Base-by-base conservation (phyloP, 1,140 invertebrate genomes). In the Drepana arcuata region DNA sequence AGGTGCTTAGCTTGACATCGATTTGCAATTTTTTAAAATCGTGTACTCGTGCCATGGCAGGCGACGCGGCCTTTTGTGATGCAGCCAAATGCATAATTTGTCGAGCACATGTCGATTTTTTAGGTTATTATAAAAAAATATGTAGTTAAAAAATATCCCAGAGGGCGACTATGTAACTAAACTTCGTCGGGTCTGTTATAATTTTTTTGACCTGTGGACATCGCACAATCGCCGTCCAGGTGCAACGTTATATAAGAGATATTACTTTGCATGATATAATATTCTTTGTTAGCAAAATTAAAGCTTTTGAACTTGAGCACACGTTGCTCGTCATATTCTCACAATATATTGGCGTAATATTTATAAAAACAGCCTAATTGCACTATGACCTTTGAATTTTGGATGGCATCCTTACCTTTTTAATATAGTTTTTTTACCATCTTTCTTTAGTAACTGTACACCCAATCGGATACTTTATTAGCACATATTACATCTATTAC, bases 21-120 rank as follows among this genome's bases (percentile, higher is more conserved):
- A 65, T 58, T 71, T 48, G 63, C 61, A 61, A 69, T 78, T 74
- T 72, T 58, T 62, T 47, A 60, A 67, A 44, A 63, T 48, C 66
- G 62, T 52, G 43, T 38, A 56, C 58, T 58, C 73, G 71, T 70
- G 71, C 71, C 69, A 62, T 58, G 56, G 51, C 52, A 50, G 62
- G 37, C 37, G 53, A 53, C 57, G 55, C 52, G 49, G 16, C 45
- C 61, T 47, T 69, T 81, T 78, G 77, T 75, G 60, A 72, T 56
- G 63, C 74, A 73, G 43, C 63, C 48, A 67, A 69, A 78, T 81
- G 72, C 74, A 77, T 82, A 82, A 79, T 82, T 82, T 71, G 64
- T 75, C 51, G 65, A 79, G 71, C 74, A 82, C 69, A 78, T 77
- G 77, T 64, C 64, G 51, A 39, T 68, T 82, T 77, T 81, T 81